Base-by-base conservation (phyloP, 1,140 invertebrate species). In the Heliconius melpomene region DNA sequence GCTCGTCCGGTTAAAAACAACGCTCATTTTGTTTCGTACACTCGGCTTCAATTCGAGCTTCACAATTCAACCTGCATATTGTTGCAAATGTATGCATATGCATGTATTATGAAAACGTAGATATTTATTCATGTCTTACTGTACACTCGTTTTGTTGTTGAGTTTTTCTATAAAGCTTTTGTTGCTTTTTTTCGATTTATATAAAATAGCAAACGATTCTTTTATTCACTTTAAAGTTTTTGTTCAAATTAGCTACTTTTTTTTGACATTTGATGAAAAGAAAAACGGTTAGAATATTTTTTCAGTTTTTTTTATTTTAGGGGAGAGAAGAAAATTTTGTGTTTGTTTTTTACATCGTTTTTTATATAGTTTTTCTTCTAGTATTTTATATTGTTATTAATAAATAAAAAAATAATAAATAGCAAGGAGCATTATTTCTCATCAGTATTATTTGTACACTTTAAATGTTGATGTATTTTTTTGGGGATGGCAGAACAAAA, bases 1-100 rank as follows among this genome's bases (percentile, higher is more conserved):
- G 72, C 75, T 72, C 57, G 52, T 71, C 36, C 46, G 54, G 71
- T 72, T 52, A 66, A 70, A 77, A 77, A 72, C 74, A 79, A 79
- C 74, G 74, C 7, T 79, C 79, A 50, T 70, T 71, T 36, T 72
- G 70, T 52, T 72, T 72, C 40, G 52, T 72, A 57, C 52, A 79
- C 52, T 72, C 57, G n/a, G 40, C 9, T 66, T 72, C 66, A 46
- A n/a, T 9, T 71, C 23, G 8, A 60, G 77, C 16, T 72, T 75
- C 36, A 20, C 32, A 36, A 72, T 32, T 40, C 54, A 32, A 60
- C 9, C 38, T 36, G 50, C 23, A n/a, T 66, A 29, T 29, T 66
- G 60, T 66, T 29, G 11, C 20, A 26, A 66, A 66, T 6, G 26
- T 66, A 11, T 29, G 1, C 23, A 66, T 29, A 66, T 23, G 20